These are phyloP conservation scores for Tenthredo mesomela DNA, from an alignment of 2,888 invertebrate species.

Conservation along the genomic window DNA sequence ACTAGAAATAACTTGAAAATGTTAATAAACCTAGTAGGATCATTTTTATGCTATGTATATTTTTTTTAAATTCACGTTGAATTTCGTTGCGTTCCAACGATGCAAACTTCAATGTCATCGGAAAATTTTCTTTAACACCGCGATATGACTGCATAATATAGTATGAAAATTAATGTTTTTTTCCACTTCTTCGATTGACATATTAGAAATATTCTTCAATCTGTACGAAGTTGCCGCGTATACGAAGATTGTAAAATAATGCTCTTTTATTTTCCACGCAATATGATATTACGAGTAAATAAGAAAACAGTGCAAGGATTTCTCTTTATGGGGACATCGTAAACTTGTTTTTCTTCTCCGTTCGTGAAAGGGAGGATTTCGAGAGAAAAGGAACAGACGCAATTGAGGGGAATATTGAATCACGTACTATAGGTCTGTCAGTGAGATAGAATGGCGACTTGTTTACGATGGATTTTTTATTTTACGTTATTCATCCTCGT, in stretches of 20 bases:
- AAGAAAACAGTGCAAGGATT: constrained; percentile 32
- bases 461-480: constrained; percentile 27
- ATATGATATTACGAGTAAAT: not conserved
- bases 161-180: not conserved
- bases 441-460: not conserved
- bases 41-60: no score
- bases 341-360: constrained; percentile 48
- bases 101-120: no score
- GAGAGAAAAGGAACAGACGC: not conserved
- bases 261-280: not conserved
- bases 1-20: no score
- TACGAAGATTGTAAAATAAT: not conserved
- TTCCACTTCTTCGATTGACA: not conserved
- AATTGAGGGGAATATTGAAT: constrained; percentile 49
- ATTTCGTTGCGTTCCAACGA: no score
- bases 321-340: constrained; percentile 34
- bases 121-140: no score
- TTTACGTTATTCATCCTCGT: constrained; percentile 46
- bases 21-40: no score
- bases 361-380: not conserved
- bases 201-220: not conserved
- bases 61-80: no score
- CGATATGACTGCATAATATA: not conserved
- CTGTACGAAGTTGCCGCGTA: not conserved
- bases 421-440: constrained; percentile 31